Evolutionary conservation across 2,797 vertebrate genomes (phyloP), one percentile per base, ranked within the genome.

Genomic region (Macropodus opercularis): DNA sequence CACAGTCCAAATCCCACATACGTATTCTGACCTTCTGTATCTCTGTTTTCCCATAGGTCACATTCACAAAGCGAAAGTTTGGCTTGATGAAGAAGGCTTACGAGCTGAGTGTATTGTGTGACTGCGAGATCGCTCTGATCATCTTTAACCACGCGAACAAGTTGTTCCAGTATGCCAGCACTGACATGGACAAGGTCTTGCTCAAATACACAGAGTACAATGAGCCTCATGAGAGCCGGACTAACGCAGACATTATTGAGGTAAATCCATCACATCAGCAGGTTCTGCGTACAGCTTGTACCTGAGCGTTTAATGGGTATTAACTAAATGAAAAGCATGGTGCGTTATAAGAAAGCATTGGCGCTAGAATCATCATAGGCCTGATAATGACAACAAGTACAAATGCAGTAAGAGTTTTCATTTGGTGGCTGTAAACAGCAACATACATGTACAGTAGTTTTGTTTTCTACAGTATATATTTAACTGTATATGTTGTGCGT

Each of bases 121-220:
- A 98, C 93, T 98, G 96, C 76, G 96, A 98, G 90, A 98, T 98
- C 59, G 96, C 95, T 42, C 94, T 98, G 91, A 98, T 98, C 91
- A 98, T 98, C 92, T 98, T 98, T 92, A 98, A 97, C 93, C 95
- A 95, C 69, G 95, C 96, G 24, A 98, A 98, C 93, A 96, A 96
- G 85, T 93, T 98, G 87, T 98, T 97, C 87, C 96, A 98, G 86
- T 98, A 98, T 24, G 95, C 96, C 90, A 97, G 95, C 89, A 98
- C 95, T 27, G 95, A 97, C 81, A 98, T 98, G 96, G 95, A 97
- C 91, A 96, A 97, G 90, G 96, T 98, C 67, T 87, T 97, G 41
- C 95, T 98, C 86, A 98, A 98, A 89, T 98, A 98, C 75, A 98
- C 96, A 1, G 96, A 97, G 80, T 97, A 97, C 87, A 98, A 96